Percentiles rank a stretch among this genome's conserved stretches.
phyloP scores from a whole-genome alignment of 2,113 vertebrate genomes.

The Calyptomena viridis region DNA sequence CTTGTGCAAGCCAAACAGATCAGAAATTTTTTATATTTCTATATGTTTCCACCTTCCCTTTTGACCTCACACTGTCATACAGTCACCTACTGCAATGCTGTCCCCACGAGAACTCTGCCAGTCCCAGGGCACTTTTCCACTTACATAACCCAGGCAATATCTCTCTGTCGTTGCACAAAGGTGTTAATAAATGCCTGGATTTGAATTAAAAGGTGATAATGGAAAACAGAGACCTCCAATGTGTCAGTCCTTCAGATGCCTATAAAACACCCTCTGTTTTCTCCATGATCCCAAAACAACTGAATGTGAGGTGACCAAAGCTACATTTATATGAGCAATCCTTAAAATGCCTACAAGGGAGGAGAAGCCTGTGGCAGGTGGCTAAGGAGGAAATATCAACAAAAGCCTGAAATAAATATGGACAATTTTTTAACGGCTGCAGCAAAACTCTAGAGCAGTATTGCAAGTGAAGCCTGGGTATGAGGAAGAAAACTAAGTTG shows the following conservation, averaged over 20 bases:
- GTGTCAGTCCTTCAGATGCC: background rate
- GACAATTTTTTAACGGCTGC: background rate
- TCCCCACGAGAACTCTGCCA: background rate
- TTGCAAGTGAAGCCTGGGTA: background rate
- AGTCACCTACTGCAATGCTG: background rate
- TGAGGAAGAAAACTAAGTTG: background rate
- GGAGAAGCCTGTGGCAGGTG: background rate
- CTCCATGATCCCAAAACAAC: background rate
- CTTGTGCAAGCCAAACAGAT: background rate
- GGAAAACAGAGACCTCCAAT: conserved; percentile 4
- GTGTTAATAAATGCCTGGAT: conserved; percentile 24
- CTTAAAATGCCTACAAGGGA: background rate
- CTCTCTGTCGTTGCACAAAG: background rate
- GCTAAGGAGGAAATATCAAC: background rate
- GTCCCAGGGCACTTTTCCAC: background rate
- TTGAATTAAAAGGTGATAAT: conserved; percentile 52
- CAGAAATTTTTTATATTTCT: background rate
- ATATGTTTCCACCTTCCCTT: background rate
- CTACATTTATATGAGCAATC: background rate
- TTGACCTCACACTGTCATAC: background rate
- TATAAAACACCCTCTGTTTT: background rate
- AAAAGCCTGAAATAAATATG: background rate
- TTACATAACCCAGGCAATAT: background rate
- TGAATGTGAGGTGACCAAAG: background rate
- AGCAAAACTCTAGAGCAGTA: background rate